Base-by-base conservation (phyloP, 2,113 vertebrate species). In the Poecile atricapillus region DNA sequence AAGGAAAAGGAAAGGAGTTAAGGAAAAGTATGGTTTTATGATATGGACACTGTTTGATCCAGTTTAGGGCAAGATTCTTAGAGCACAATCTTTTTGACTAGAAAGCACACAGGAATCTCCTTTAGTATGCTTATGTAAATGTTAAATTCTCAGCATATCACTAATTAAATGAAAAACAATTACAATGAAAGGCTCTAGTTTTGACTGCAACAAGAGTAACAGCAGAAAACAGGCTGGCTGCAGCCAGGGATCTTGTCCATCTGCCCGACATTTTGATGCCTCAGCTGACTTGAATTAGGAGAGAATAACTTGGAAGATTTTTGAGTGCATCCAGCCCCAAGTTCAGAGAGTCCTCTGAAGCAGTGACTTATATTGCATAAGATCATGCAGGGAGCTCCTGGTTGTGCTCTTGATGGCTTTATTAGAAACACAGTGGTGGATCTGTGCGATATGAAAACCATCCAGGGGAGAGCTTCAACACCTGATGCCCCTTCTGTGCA, bases 251-350 rank as follows among this genome's bases (percentile, higher is more conserved):
- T 70, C 82, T 92, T 92, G 93, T 93, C 82, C 93, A 83, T 95
- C 76, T 96, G 94, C 93, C 95, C 4, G 2, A 78, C 85, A 95
- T 94, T 96, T 96, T 92, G 92, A 86, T 90, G 88, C 88, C 76
- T 96, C 92, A 96, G 93, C 93, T 96, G 95, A 96, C 43, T 90
- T 93, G 88, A 95, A 96, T 97, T 96, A 97, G 59, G 67, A 95
- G 84, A 87, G 94, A 95, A 95, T 95, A 95, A 91, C 94, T 95
- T 93, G 89, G 95, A 95, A 85, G 84, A 71, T 87, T 93, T 95
- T 87, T 90, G 93, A 83, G 74, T 47, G 69, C 77, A 67, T 75
- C 75, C 95, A 92, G 95, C 80, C 73, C 64, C 62, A 39, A 89
- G 90, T 88, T 70, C 83, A 93, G 75, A 56, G 44, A 83, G 23